Conservation (phyloP, 2,888 invertebrate genomes). For the Iselma pallidipennis region DNA sequence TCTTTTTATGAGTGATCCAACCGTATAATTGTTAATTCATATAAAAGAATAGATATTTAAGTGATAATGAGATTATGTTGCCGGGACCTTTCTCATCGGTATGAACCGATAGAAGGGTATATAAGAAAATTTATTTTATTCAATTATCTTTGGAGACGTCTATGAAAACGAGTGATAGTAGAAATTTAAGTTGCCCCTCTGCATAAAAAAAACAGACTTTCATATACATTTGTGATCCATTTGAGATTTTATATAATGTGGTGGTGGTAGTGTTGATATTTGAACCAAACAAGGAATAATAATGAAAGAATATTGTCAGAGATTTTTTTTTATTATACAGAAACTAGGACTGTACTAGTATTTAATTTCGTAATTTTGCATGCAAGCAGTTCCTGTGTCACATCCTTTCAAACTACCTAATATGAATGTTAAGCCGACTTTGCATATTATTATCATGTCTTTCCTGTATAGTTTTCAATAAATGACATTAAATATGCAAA, state of each 20-base stretch:
- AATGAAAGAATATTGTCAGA: no score
- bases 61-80: background rate
- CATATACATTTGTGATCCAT: background rate
- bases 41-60: background rate
- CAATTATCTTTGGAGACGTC: background rate
- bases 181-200: no score
- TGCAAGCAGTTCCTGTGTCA: slow-evolving; percentile 43
- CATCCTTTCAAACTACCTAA: slow-evolving; percentile 42
- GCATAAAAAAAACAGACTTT: background rate
- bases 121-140: no score
- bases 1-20: slow-evolving; percentile 10
- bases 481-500: slow-evolving; percentile 25
- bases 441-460: slow-evolving; percentile 41
- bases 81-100: background rate
- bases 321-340: background rate
- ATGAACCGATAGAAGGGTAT: background rate
- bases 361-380: slow-evolving; percentile 40
- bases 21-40: slow-evolving; percentile 2
- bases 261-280: background rate
- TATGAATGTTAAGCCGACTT: slow-evolving; percentile 44
- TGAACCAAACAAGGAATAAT: background rate
- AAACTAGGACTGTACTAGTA: slow-evolving; percentile 3
- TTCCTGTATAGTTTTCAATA: slow-evolving; percentile 38
- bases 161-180: background rate
- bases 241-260: slow-evolving; percentile 1